These are phyloP conservation scores for Coptodon rendalli DNA, from an alignment of 2,113 vertebrate genomes.

Conservation along the genomic window DNA sequence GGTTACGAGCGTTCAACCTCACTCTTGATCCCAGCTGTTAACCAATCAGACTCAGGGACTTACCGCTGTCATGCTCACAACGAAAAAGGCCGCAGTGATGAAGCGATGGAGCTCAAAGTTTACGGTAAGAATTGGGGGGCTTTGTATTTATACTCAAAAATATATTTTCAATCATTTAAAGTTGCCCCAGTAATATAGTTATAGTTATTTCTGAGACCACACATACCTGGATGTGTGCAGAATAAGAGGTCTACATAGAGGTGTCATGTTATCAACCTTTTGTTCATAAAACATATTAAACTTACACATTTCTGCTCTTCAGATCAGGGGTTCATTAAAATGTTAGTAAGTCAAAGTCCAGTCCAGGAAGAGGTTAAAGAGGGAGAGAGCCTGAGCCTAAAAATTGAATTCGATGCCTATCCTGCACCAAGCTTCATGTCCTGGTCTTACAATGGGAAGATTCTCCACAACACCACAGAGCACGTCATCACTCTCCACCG, in stretches of 20 bases:
- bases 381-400: constrained; percentile 84
- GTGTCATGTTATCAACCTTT: background rate
- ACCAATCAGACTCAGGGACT: constrained; percentile 81
- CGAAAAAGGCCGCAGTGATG: constrained; percentile 74
- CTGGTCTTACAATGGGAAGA: constrained; percentile 83
- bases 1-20: constrained; percentile 52
- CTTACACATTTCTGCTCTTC: background rate
- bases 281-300: background rate
- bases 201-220: background rate
- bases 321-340: constrained; percentile 87
- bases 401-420: constrained; percentile 83
- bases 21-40: constrained; percentile 77
- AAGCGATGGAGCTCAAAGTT: constrained; percentile 80
- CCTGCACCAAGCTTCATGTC: constrained; percentile 74
- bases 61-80: constrained; percentile 86
- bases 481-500: constrained; percentile 79
- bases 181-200: background rate
- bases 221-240: background rate
- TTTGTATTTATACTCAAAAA: background rate
- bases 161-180: background rate
- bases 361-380: constrained; percentile 79
- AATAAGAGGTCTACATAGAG: background rate
- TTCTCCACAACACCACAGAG: constrained; percentile 83
- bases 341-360: constrained; percentile 69
- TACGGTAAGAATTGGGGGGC: constrained; percentile 69